Conservation (phyloP, 2,888 invertebrate species). For the Meghimatium bilineatum region DNA sequence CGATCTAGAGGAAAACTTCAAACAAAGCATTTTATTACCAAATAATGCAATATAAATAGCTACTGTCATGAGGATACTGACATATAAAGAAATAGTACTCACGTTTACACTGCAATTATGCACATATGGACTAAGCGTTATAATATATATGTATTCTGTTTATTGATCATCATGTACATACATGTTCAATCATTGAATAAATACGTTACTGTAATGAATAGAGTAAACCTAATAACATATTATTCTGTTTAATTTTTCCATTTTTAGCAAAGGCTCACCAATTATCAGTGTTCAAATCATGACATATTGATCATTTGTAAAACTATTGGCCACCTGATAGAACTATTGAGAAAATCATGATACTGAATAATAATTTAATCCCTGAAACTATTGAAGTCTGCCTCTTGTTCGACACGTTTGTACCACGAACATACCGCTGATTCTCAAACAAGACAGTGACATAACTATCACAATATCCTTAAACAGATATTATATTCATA, state of each 20-base stretch:
- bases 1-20: too few relatives aligned
- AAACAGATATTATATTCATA: background rate
- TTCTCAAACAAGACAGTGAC: background rate
- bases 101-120: too few relatives aligned
- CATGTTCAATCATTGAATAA: too few relatives aligned
- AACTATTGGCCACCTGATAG: background rate
- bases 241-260: background rate
- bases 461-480: background rate
- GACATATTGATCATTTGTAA: background rate
- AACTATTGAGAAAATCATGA: background rate
- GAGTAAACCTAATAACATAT: background rate
- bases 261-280: background rate
- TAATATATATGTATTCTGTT: too few relatives aligned
- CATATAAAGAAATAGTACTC: too few relatives aligned
- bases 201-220: background rate
- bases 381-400: background rate
- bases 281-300: background rate
- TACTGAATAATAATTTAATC: background rate
- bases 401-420: background rate
- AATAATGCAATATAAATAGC: too few relatives aligned
- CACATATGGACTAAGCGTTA: too few relatives aligned
- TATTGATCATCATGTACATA: too few relatives aligned
- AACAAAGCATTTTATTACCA: too few relatives aligned
- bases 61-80: too few relatives aligned
- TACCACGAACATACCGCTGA: background rate